Evolutionary conservation across 2,113 vertebrate species (phyloP), one percentile per base, ranked within the genome.

Genomic region (Anthoscopus minutus): DNA sequence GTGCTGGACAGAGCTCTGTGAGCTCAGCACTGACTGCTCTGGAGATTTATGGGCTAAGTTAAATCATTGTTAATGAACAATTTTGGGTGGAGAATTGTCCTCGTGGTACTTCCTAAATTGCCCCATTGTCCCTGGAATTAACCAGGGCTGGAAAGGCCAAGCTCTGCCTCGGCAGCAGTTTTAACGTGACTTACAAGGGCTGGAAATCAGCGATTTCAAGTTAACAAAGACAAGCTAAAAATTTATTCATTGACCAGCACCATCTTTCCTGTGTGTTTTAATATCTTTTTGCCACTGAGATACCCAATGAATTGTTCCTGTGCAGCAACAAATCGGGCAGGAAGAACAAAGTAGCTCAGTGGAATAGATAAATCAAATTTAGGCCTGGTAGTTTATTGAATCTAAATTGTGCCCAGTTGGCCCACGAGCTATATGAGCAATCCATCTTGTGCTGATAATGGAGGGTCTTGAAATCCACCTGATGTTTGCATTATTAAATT

Each of bases 401-500:
- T 99, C 98, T 99, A 99, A 99, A 99, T 99, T 98, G 98, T 98
- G 98, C 98, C 98, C 98, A 96, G 97, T 98, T 98, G 98, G 98
- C 98, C 98, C 98, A 98, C 97, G 97, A 98, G 98, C 98, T 98
- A 97, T 98, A 98, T 97, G 97, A 98, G 98, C 99, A 98, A 99
- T 99, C 99, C 99, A 99, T 98, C 98, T 98, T 98, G 96, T 92
- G 98, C 95, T 98, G 98, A 99, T 99, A 99, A 99, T 99, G 98
- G 98, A 98, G 98, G 98, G 92, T 98, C 98, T 98, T 98, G 98
- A 98, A 98, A 99, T 99, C 98, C 99, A 99, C 98, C 99, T 99
- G 99, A 99, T 99, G 98, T 99, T 98, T 98, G 98, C 98, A 98
- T 99, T 99, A 99, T 99, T 99, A 99, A 98, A 99, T 99, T 99